Percentiles rank a stretch among this genome's conserved stretches.
phyloP scores from a whole-genome alignment of 2,888 invertebrate species.

The Enoplolaimus lenunculus region DNA sequence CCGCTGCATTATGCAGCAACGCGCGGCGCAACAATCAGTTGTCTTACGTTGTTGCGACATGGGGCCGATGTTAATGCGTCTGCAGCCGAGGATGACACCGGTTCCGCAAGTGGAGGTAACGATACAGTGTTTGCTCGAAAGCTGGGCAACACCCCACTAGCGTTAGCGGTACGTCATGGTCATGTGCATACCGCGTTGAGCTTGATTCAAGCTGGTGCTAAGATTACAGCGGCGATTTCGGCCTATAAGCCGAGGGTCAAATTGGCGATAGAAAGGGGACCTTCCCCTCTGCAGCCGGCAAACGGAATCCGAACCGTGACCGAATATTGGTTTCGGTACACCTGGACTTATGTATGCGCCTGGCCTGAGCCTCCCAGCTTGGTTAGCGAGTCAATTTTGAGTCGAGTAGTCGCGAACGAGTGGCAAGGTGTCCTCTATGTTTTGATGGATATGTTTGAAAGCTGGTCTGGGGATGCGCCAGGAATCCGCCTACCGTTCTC shows the following conservation, averaged over 20 bases:
- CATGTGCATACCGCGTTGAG: constrained; percentile 42
- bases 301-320: too few species aligned
- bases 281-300: neutral
- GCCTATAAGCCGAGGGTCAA: neutral
- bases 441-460: constrained; percentile 42
- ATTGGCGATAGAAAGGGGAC: neutral
- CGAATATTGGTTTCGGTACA: neutral
- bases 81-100: constrained; percentile 32
- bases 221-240: neutral
- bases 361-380: neutral
- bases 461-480: constrained; percentile 24
- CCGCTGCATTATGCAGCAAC: constrained; percentile 45
- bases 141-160: constrained; percentile 45
- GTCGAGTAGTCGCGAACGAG: constrained; percentile 41
- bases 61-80: constrained; percentile 35
- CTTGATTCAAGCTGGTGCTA: constrained; percentile 28
- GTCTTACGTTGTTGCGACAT: constrained; percentile 41
- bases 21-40: constrained; percentile 46
- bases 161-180: constrained; percentile 42
- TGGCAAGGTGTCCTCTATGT: constrained; percentile 47
- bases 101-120: neutral
- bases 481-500: neutral
- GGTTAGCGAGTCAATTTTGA: constrained; percentile 18
- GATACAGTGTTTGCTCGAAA: constrained; percentile 17
- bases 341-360: neutral